A percentile compares a stretch with the other conserved stretches of the same genome.
Evolutionary conservation across 2,888 invertebrate genomes (phyloP).

Genomic region (Adelognathus sp.): DNA sequence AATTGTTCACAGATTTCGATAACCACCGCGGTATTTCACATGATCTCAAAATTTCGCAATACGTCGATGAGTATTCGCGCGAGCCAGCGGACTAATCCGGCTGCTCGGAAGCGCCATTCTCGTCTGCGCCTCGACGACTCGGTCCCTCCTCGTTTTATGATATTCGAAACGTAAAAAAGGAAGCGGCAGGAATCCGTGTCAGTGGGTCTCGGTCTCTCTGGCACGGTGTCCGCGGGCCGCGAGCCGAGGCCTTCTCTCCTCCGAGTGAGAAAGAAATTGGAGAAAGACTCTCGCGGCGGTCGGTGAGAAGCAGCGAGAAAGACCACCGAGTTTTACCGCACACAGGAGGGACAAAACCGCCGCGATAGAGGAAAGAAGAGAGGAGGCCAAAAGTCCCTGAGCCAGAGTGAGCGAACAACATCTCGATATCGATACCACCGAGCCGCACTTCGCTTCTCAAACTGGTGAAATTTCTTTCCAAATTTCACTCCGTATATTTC

Average conservation of each 20-base stretch:
- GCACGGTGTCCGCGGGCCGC: conserved; percentile 41
- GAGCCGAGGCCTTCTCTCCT: conserved; percentile 50
- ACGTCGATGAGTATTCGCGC: too few relatives aligned
- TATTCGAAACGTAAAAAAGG: conserved; percentile 80
- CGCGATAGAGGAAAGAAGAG: conserved; percentile 37
- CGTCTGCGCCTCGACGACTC: conserved; percentile 75
- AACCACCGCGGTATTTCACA: too few relatives aligned
- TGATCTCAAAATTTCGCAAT: too few relatives aligned
- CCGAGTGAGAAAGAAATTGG: conserved; percentile 22
- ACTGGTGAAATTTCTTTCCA: conserved; percentile 35
- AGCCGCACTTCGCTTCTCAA: conserved; percentile 24
- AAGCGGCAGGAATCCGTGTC: conserved; percentile 78
- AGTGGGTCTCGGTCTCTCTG: conserved; percentile 77
- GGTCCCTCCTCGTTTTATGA: conserved; percentile 78
- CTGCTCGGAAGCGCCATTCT: conserved; percentile 64
- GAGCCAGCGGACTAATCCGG: conserved; percentile 54
- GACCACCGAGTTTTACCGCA: conserved; percentile 19
- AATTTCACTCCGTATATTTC: background rate
- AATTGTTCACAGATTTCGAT: too few relatives aligned
- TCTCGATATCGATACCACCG: conserved; percentile 7
- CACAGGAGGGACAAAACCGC: conserved; percentile 37
- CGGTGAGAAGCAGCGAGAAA: conserved; percentile 54
- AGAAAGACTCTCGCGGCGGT: conserved; percentile 25
- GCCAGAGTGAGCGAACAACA: conserved; percentile 3
- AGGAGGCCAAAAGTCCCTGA: conserved; percentile 6